These are phyloP conservation scores for Aurelia aurita complex sp. Pacific DNA, from an alignment of 30 jellyfish, hydroid and myxozoan species.

Conservation along the genomic window DNA sequence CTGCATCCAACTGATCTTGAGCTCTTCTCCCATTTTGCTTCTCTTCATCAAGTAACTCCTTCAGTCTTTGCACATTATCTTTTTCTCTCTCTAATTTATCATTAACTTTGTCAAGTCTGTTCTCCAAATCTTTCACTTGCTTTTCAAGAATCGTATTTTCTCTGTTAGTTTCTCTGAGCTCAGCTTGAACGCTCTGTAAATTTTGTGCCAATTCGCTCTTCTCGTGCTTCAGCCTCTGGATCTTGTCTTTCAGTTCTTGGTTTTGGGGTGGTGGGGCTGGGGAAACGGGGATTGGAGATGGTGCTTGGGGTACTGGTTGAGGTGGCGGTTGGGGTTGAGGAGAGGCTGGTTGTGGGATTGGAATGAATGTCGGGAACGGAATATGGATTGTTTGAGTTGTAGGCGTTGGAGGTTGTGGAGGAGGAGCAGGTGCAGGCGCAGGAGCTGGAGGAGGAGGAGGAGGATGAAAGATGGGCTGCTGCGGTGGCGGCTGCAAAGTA, in stretches of 20 bases:
- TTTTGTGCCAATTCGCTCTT: slow-evolving; percentile 62
- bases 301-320: slow-evolving; percentile 53
- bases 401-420: slow-evolving; percentile 5
- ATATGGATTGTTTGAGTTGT: slow-evolving; percentile 54
- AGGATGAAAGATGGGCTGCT: slow-evolving; percentile 9
- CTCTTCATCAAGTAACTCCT: slow-evolving; percentile 60
- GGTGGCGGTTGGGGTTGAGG: slow-evolving; percentile 65
- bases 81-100: slow-evolving; percentile 67
- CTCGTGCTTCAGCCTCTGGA: slow-evolving; percentile 41
- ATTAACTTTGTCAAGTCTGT: slow-evolving; percentile 61
- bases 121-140: slow-evolving; percentile 66
- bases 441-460: not conserved
- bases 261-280: slow-evolving; percentile 31
- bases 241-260: slow-evolving; percentile 74
- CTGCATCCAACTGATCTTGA: slow-evolving; percentile 51
- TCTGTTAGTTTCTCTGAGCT: slow-evolving; percentile 65
- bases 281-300: slow-evolving; percentile 33
- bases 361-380: slow-evolving; percentile 61
- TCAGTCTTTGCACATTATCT: slow-evolving; percentile 34
- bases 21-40: slow-evolving; percentile 36
- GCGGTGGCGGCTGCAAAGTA: slow-evolving; percentile 42
- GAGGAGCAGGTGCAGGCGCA: slow-evolving; percentile 9
- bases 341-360: slow-evolving; percentile 43
- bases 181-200: slow-evolving; percentile 49
- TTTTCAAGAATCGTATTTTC: slow-evolving; percentile 62